Evolutionary conservation across 2,888 invertebrate species (phyloP).

Genomic region (Diploptera punctata): DNA sequence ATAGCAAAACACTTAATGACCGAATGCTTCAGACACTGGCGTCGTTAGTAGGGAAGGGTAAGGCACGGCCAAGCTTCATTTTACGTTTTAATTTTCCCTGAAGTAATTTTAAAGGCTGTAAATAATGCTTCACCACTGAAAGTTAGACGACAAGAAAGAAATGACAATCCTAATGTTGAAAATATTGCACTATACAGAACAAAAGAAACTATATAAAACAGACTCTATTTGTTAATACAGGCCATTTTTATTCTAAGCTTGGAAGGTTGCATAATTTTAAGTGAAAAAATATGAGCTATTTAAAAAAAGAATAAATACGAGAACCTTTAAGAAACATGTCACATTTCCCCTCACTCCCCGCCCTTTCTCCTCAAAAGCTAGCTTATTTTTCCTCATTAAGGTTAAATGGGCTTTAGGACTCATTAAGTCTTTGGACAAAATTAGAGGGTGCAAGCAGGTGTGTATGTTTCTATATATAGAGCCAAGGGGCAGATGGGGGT

Average conservation of each 20-base stretch:
- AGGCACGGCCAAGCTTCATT: neutral
- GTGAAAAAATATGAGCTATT: slow-evolving; percentile 30
- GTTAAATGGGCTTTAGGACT: slow-evolving; percentile 38
- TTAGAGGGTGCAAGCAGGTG: slow-evolving; percentile 33
- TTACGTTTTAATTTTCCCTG: too few relatives aligned
- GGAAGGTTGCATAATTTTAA: slow-evolving; percentile 21
- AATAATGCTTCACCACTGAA: too few relatives aligned
- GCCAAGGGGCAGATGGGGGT: slow-evolving; percentile 15
- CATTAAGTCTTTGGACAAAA: slow-evolving; percentile 38
- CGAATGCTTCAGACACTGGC: neutral
- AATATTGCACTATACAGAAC: neutral
- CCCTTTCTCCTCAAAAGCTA: slow-evolving; percentile 22
- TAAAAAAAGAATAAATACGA: slow-evolving; percentile 23
- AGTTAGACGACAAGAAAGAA: neutral
- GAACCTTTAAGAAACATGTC: slow-evolving; percentile 39
- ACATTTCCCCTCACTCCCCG: slow-evolving; percentile 30
- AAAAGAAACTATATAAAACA: slow-evolving; percentile 4
- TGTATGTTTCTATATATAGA: slow-evolving; percentile 28
- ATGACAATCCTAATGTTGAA: neutral
- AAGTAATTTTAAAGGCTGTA: neutral
- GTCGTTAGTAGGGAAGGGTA: neutral
- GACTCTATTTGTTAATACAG: slow-evolving; percentile 21
- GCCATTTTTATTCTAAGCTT: slow-evolving; percentile 30
- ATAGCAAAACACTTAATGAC: neutral
- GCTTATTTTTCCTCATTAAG: slow-evolving; percentile 41